These are phyloP conservation scores for Pterostichus niger DNA, from an alignment of 2,888 invertebrate species.

Conservation along the genomic window DNA sequence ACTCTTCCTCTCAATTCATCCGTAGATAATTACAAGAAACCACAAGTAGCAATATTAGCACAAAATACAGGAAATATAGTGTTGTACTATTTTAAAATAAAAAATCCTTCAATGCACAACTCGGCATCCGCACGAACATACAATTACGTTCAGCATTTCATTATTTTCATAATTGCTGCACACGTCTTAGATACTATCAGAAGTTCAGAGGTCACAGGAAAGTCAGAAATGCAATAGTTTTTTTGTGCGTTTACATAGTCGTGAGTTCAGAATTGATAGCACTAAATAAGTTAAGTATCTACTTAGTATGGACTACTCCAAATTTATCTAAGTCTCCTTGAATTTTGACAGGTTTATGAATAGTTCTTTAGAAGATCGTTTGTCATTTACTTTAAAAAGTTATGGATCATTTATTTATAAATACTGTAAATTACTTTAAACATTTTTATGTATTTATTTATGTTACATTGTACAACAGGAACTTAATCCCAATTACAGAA, in stretches of 20 bases:
- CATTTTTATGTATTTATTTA: too few relatives aligned
- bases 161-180: constrained; percentile 66
- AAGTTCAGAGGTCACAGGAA: constrained; percentile 65
- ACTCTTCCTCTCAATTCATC: background rate
- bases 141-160: constrained; percentile 63
- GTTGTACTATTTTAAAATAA: constrained; percentile 32
- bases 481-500: too few relatives aligned
- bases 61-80: constrained; percentile 41
- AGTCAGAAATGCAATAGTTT: constrained; percentile 61
- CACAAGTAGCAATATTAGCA: constrained; percentile 17
- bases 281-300: background rate
- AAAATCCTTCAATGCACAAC: constrained; percentile 47
- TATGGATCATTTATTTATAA: too few relatives aligned
- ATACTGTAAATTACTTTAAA: too few relatives aligned
- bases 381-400: too few relatives aligned
- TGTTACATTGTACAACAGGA: too few relatives aligned
- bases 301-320: background rate
- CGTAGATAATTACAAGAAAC: constrained; percentile 17
- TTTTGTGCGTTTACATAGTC: constrained; percentile 28
- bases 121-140: constrained; percentile 57
- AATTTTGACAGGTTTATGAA: background rate
- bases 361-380: too few relatives aligned
- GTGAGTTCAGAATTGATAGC: constrained; percentile 6
- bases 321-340: constrained; percentile 8
- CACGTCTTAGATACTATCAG: constrained; percentile 62